These are phyloP conservation scores for Pseudomyrmex flavicornis DNA, from an alignment of 1,140 invertebrate species.

Conservation along the genomic window DNA sequence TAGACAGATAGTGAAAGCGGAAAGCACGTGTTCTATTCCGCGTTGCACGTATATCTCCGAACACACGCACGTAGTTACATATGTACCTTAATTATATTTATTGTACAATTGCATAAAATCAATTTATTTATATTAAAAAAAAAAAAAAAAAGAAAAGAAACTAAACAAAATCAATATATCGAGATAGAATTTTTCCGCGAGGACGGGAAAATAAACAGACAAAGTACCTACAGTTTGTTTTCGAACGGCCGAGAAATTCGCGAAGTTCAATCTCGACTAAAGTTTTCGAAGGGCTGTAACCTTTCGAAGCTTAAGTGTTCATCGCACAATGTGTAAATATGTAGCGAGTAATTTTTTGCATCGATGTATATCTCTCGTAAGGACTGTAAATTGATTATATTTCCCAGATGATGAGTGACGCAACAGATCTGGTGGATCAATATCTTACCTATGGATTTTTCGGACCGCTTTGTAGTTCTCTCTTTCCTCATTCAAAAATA, in stretches of 20 bases:
- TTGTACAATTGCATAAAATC: too few relatives aligned
- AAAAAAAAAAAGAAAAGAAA: too few relatives aligned
- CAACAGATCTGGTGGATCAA: neutral
- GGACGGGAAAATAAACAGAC: slow-evolving; percentile 5
- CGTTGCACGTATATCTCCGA: neutral
- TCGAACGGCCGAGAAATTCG: slow-evolving; percentile 17
- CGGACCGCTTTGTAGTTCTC: neutral
- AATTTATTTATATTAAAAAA: too few relatives aligned
- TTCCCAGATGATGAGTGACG: neutral
- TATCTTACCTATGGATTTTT: neutral
- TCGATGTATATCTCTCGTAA: slow-evolving; percentile 29
- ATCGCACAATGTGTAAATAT: slow-evolving; percentile 49
- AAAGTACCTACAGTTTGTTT: slow-evolving; percentile 25
- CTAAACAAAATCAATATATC: neutral
- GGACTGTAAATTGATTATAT: slow-evolving; percentile 7
- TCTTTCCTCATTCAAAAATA: slow-evolving; percentile 12
- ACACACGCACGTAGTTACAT: too few relatives aligned
- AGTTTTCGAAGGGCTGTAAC: slow-evolving; percentile 6
- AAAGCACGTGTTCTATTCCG: neutral
- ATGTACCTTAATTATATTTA: too few relatives aligned
- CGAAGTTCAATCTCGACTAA: slow-evolving; percentile 7
- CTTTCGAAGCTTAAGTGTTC: slow-evolving; percentile 34
- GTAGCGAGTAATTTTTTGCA: slow-evolving; percentile 31
- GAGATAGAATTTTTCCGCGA: slow-evolving; percentile 1
- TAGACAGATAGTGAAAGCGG: neutral